Evolutionary conservation across 2,113 vertebrate species (phyloP), one percentile per base, ranked within the genome.

Genomic region (Phoxinus phoxinus): DNA sequence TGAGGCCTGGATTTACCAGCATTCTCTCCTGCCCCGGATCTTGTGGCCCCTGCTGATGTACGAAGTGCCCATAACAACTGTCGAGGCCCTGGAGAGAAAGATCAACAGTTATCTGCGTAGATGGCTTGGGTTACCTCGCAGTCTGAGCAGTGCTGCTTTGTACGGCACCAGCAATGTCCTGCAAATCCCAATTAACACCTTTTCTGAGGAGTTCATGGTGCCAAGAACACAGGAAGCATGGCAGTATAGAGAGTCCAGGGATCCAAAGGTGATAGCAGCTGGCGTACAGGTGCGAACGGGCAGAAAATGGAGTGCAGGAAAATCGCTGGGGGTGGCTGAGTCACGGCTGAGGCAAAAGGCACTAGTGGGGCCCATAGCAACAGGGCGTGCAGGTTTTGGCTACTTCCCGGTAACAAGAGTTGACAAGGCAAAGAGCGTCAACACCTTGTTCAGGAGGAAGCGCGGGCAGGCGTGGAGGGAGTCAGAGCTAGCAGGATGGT

Each of bases 401-500:
- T 44, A 44, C 10, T 44, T 44, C 41, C 41, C 41, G 41, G 41
- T 44, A 44, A 9, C 41, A 9, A 44, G 8, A 44, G 41, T 44
- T 44, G 41, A 44, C 41, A 44, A 10, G 1, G 41, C 10, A 9
- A 41, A 41, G 37, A 41, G 37, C 1, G 6, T 7, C 37, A 79
- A 79, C 76, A 79, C 21, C 53, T 59, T 21, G 23, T 79, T 58
- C 30, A 59, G 19, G 76, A 44, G 19, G 21, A 80, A 37, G 53
- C 41, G 53, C 17, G 21, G 53, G 32, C 77, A 79, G 77, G 53
- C 8, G 21, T 61, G 15, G 27, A 58, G 53, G 59, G 65, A 13
- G 23, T 44, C n/a, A n/a, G 35, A n/a, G 13, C 9, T 37, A 30
- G 56, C 77, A 61, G 25, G 30, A 41, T 79, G 77, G 53, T 58